Percentiles rank a stretch among this genome's conserved stretches.
Evolutionary conservation across 2,113 vertebrate species (phyloP).

Genomic region (Pedetes capensis): DNA sequence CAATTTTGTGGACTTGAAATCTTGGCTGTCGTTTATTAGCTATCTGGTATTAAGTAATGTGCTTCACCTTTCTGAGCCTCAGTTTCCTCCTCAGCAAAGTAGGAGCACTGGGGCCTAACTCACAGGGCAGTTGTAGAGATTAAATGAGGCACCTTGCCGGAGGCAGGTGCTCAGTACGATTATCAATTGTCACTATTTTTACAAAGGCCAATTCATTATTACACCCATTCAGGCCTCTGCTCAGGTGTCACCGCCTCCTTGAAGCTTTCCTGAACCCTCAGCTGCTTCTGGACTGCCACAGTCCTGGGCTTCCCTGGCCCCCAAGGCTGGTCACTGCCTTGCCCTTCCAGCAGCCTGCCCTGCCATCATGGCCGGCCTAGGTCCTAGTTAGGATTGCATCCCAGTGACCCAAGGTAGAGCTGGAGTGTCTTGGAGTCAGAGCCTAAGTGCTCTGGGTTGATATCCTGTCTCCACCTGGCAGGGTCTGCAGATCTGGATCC

Average conservation of each 20-base stretch:
- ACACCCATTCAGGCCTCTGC: not conserved
- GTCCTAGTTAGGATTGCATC: not conserved
- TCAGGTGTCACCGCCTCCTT: not conserved
- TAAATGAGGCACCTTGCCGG: not conserved
- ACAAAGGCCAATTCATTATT: not conserved
- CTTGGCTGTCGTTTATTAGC: not conserved
- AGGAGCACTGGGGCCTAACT: not conserved
- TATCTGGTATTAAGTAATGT: not conserved
- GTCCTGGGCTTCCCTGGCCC: not conserved
- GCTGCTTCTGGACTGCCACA: not conserved
- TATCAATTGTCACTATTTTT: not conserved
- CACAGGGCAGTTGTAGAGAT: not conserved
- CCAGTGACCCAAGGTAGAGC: not conserved
- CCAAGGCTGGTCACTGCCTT: not conserved
- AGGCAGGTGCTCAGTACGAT: not conserved
- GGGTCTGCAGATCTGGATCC: not conserved
- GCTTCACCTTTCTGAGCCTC: slow-evolving; percentile 4
- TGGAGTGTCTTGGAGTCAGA: not conserved
- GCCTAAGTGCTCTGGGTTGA: not conserved
- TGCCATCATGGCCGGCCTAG: not conserved
- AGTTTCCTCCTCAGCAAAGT: not conserved
- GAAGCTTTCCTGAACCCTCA: not conserved
- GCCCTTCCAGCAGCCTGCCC: not conserved
- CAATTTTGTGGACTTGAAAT: not conserved
- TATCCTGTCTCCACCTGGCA: not conserved